Base-by-base conservation (phyloP, 2,888 invertebrate genomes). In the Zele albiditarsus region DNA sequence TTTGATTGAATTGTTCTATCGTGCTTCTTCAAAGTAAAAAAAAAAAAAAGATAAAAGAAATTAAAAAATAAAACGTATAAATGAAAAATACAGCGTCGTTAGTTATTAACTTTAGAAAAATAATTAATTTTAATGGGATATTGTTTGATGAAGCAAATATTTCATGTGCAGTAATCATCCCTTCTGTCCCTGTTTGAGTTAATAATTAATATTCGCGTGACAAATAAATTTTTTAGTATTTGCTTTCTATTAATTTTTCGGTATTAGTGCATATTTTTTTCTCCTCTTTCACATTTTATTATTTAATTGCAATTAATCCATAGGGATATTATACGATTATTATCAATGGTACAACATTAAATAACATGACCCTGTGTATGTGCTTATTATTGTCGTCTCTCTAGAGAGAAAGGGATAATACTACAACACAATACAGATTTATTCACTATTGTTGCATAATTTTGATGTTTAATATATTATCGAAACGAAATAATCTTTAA, bases 401-500 rank as follows among this genome's bases (percentile, higher is more conserved):
- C 53, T 53, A 53, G 53, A 53, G 53, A 53, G 23, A 53, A 20
- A 53, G 2, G 20, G 6, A 53, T 53, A 53, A 23, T 20, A 53
- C 4, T 53, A 20, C 3, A 46, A 46, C n/a, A n/a, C 53, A 53
- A n/a, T n/a, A 20, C n/a, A 20, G 20, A 53, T 53, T 53, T 53
- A 53, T 53, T 53, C 46, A 6, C n/a, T 53, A 23, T 53, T 53
- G 20, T 23, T 53, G 8, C 5, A 53, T 20, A 53, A 53, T 10
- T 53, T 8, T 20, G 53, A 10, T 4, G 12, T 42, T 2, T n/a
- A n/a, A 49, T 14, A 27, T 12, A 75, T 76, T 78, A 78, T 80
- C 49, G 49, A 65, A 58, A 70, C 27, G 27, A 23, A 63, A 38
- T 38, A 67, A 53, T 42, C n/a, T 75, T 74, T 77, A 77, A 75